Conservation (phyloP, 1,140 invertebrate species). For the Atta texana region DNA sequence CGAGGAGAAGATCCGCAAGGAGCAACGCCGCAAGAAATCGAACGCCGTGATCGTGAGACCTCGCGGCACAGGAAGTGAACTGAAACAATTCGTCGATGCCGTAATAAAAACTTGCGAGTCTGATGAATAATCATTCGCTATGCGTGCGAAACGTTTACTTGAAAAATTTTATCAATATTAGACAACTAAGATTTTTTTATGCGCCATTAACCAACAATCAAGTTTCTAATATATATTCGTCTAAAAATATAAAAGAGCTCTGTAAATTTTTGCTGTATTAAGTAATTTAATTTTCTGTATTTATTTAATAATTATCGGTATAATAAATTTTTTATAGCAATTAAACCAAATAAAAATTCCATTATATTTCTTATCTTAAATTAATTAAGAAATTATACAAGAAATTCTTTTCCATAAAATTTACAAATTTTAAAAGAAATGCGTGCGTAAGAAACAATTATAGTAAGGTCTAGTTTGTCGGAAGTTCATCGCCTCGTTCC, state of each 20-base stretch:
- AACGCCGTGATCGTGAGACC: constrained; percentile 71
- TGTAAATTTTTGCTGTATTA: background rate
- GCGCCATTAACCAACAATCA: background rate
- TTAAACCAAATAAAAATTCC: background rate
- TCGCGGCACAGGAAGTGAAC: constrained; percentile 55
- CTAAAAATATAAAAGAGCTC: no score
- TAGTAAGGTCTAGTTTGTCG: constrained; percentile 31
- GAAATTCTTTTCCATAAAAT: background rate
- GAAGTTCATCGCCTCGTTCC: constrained; percentile 59
- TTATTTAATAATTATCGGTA: background rate
- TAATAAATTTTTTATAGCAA: background rate
- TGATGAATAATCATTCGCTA: background rate
- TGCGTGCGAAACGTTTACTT: background rate
- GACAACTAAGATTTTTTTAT: background rate
- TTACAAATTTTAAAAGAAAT: background rate
- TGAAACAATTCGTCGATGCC: constrained; percentile 50
- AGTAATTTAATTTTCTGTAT: background rate
- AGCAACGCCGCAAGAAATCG: constrained; percentile 64
- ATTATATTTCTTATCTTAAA: background rate
- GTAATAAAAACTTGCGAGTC: constrained; percentile 3
- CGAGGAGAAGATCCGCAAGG: constrained; percentile 52
- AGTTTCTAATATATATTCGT: background rate
- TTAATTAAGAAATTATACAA: background rate
- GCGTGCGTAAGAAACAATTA: constrained; percentile 1
- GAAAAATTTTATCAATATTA: background rate